Evolutionary conservation across 2,888 invertebrate species (phyloP).

Genomic region (Oligia fasciuncula): DNA sequence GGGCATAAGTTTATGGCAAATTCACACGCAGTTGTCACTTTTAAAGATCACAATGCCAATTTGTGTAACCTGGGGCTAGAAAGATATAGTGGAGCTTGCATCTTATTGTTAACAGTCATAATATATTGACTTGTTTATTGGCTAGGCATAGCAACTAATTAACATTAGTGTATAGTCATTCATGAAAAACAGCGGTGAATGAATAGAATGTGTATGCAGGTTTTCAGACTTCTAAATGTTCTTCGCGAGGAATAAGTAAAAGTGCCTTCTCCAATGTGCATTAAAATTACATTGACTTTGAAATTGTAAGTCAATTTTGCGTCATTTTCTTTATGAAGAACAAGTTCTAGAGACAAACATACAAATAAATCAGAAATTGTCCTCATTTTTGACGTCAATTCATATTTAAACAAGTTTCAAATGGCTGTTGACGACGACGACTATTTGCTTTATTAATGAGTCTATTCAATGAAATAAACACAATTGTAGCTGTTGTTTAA

Average conservation of each 20-base stretch:
- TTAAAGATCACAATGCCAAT: constrained; percentile 1
- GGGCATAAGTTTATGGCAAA: constrained; percentile 15
- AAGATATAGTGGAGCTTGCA: not conserved
- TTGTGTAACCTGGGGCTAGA: not conserved
- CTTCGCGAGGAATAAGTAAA: not conserved
- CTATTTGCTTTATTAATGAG: constrained; percentile 39
- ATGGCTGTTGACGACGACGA: constrained; percentile 2
- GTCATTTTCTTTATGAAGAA: constrained; percentile 29
- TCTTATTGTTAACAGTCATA: not conserved
- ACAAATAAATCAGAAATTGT: constrained; percentile 34
- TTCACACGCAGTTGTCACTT: constrained; percentile 22
- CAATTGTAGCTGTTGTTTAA: constrained; percentile 29
- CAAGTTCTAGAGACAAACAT: constrained; percentile 13
- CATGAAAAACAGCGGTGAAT: not conserved
- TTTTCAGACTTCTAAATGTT: not conserved
- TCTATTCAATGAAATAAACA: constrained; percentile 43
- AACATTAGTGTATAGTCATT: not conserved
- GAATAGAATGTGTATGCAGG: not conserved
- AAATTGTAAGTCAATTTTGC: not conserved
- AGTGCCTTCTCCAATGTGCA: not conserved
- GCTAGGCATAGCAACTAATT: not conserved
- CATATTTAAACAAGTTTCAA: constrained; percentile 27
- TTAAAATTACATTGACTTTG: not conserved
- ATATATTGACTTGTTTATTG: constrained; percentile 1
- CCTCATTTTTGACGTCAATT: constrained; percentile 41